These are phyloP conservation scores for Hystrix brachyura DNA, from an alignment of 2,113 vertebrate species.

Conservation along the genomic window DNA sequence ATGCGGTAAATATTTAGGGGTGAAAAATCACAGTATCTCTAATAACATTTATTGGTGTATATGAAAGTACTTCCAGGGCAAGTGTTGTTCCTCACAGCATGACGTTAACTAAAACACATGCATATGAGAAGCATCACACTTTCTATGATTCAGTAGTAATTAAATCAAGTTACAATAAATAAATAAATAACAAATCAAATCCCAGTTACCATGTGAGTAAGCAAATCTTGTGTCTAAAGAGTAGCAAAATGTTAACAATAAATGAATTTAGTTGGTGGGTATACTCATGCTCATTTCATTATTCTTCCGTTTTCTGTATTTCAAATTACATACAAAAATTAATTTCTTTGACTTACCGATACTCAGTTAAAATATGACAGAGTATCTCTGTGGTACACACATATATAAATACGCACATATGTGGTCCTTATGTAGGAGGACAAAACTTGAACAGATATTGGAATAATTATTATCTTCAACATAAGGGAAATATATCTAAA, in stretches of 20 bases:
- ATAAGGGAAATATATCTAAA: background rate
- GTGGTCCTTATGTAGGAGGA: background rate
- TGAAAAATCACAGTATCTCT: background rate
- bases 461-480: background rate
- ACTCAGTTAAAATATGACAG: background rate
- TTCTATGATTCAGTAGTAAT: background rate
- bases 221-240: background rate
- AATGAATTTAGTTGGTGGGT: background rate
- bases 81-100: background rate
- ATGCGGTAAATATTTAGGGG: background rate
- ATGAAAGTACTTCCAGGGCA: background rate
- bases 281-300: background rate
- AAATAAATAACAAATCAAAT: background rate
- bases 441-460: background rate
- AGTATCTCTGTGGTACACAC: background rate
- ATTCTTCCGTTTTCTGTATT: background rate
- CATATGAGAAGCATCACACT: background rate
- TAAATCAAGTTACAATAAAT: background rate
- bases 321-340: background rate
- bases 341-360: background rate
- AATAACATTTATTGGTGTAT: background rate
- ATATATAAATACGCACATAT: background rate
- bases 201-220: background rate
- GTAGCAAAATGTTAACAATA: background rate
- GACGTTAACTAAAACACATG: background rate